These are phyloP conservation scores for Pachypsylla venusta DNA, from an alignment of 1,140 invertebrate genomes.

Conservation along the genomic window DNA sequence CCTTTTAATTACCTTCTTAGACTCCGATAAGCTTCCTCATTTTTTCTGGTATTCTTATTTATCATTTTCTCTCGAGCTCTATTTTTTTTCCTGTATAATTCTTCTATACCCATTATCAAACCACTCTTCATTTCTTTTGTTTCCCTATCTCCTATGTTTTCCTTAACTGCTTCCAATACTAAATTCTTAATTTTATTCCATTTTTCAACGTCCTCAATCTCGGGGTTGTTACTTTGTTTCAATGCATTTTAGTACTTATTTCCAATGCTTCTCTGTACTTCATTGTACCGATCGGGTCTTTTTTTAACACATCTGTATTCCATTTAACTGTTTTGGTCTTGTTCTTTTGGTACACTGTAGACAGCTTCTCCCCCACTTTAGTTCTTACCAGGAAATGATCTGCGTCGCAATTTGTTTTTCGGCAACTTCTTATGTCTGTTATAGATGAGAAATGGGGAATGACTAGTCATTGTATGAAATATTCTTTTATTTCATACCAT, in stretches of 20 bases:
- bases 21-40: background rate
- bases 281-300: background rate
- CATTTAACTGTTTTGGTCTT: background rate
- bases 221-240: background rate
- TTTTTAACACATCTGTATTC: background rate
- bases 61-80: background rate
- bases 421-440: slow-evolving; percentile 8
- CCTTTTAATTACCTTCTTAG: background rate
- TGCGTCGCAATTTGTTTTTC: slow-evolving; percentile 15
- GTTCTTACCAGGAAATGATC: slow-evolving; percentile 14
- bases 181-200: background rate
- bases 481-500: too few species aligned
- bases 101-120: background rate
- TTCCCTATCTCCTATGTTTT: slow-evolving; percentile 10
- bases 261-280: background rate
- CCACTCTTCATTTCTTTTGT: slow-evolving; percentile 2
- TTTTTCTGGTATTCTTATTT: background rate
- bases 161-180: background rate
- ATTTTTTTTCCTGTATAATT: background rate
- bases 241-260: background rate
- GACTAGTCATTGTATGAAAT: too few species aligned
- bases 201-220: background rate
- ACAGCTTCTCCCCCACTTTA: slow-evolving; percentile 8
- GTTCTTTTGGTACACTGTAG: background rate
- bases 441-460: background rate